Conservation (phyloP, 2,113 vertebrate genomes). For the Nycticebus coucang region DNA sequence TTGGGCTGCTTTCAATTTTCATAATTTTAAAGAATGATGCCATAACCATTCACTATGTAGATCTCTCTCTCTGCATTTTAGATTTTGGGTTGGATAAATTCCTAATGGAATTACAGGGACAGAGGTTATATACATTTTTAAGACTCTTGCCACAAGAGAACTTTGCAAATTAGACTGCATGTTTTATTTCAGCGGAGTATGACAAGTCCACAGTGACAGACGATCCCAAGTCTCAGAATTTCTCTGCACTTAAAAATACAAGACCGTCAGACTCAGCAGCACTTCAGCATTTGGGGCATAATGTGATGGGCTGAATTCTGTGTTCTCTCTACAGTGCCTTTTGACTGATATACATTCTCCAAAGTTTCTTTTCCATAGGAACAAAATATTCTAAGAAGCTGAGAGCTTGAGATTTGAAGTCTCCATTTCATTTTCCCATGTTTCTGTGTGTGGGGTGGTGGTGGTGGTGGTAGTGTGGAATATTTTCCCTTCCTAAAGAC, state of each 20-base stretch:
- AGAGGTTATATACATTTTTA: slow-evolving; percentile 69
- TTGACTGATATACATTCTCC: background rate
- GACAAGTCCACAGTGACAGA: slow-evolving; percentile 54
- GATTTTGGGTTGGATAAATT: slow-evolving; percentile 60
- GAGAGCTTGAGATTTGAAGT: background rate
- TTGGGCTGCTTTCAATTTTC: slow-evolving; percentile 36
- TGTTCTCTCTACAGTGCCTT: background rate
- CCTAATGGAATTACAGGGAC: slow-evolving; percentile 64
- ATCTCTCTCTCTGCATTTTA: slow-evolving; percentile 50
- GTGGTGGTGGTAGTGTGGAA: background rate
- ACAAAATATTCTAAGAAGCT: slow-evolving; percentile 4
- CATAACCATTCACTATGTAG: slow-evolving; percentile 35
- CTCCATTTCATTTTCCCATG: background rate
- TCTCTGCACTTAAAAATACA: background rate
- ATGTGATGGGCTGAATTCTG: background rate
- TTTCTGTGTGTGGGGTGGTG: background rate
- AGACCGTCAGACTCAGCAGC: background rate
- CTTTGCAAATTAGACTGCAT: slow-evolving; percentile 58
- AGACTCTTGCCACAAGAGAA: slow-evolving; percentile 52
- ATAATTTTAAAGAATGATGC: slow-evolving; percentile 43
- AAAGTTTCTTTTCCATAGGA: slow-evolving; percentile 14
- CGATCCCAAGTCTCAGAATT: slow-evolving; percentile 55
- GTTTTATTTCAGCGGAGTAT: slow-evolving; percentile 48
- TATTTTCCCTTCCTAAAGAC: slow-evolving; percentile 40
- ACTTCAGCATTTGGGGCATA: background rate